These are phyloP conservation scores for Mormyrus iriodes DNA, from an alignment of 2,113 vertebrate genomes.

Conservation along the genomic window DNA sequence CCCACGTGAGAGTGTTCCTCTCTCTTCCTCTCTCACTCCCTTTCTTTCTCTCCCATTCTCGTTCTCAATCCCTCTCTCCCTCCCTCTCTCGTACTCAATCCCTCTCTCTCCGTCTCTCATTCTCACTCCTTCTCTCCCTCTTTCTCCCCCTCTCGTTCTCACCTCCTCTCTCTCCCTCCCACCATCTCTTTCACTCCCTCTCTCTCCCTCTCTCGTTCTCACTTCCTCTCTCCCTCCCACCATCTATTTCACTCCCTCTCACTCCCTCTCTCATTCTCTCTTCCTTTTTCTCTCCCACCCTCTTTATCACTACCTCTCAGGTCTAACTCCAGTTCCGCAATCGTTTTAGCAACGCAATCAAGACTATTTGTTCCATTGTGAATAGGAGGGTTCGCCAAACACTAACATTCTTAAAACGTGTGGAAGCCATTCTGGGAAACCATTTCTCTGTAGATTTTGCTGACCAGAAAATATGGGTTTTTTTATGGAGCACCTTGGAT, in stretches of 20 bases:
- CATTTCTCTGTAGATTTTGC: not conserved
- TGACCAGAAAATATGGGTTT: not conserved
- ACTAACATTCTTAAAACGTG: not conserved
- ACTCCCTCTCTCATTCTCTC: too few relatives aligned
- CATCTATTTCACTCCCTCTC: not conserved
- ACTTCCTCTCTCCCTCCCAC: too few relatives aligned
- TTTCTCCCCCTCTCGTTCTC: not conserved
- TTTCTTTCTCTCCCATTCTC: not conserved
- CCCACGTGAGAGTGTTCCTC: conserved; percentile 5
- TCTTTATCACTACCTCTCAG: too few relatives aligned
- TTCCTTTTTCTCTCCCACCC: too few relatives aligned
- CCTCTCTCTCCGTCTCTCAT: not conserved
- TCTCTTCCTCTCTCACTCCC: not conserved
- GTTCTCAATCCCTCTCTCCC: not conserved
- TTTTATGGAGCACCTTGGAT: not conserved
- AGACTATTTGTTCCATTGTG: not conserved
- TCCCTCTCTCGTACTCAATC: too few relatives aligned
- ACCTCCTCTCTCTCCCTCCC: not conserved
- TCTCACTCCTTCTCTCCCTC: not conserved
- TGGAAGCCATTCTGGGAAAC: not conserved
- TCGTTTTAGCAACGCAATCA: not conserved
- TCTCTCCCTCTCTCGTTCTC: not conserved
- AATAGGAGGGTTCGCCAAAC: not conserved
- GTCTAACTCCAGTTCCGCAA: not conserved
- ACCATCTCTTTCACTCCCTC: not conserved